Evolutionary conservation across 2,888 invertebrate genomes (phyloP).

Genomic region (Cordilura impudica): DNA sequence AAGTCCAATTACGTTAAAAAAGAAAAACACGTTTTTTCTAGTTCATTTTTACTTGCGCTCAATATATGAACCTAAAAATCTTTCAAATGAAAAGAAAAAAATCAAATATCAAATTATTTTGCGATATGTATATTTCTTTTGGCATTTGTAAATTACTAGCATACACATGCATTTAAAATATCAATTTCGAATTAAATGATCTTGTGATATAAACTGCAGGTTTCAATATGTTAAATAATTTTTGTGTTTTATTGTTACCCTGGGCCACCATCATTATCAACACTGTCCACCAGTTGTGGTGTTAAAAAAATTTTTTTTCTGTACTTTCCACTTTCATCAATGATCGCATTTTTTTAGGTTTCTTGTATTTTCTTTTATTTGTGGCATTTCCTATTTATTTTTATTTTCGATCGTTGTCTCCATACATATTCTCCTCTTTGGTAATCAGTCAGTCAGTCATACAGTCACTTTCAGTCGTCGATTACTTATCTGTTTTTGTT

Average conservation of each 20-base stretch:
- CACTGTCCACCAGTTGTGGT: constrained; percentile 30
- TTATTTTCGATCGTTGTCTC: constrained; percentile 27
- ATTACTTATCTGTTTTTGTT: neutral
- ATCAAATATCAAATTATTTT: neutral
- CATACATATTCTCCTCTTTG: neutral
- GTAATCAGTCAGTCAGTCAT: neutral
- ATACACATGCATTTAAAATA: neutral
- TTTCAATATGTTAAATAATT: neutral
- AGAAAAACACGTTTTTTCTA: constrained; percentile 64
- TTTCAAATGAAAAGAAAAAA: neutral
- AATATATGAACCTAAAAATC: constrained; percentile 19
- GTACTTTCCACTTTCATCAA: constrained; percentile 42
- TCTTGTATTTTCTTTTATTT: constrained; percentile 47
- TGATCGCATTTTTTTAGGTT: constrained; percentile 54
- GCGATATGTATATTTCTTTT: neutral
- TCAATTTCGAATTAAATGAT: neutral
- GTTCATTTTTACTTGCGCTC: constrained; percentile 31
- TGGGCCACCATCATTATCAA: neutral
- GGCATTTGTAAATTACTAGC: neutral
- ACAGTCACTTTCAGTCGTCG: neutral
- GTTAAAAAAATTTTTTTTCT: constrained; percentile 11
- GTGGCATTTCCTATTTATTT: constrained; percentile 58
- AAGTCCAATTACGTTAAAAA: constrained; percentile 62
- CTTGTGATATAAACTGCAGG: neutral
- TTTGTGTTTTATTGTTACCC: neutral